These are phyloP conservation scores for Spongilla lacustris DNA, from an alignment of 37 sponge, comb jelly and placozoan genomes.

Conservation along the genomic window DNA sequence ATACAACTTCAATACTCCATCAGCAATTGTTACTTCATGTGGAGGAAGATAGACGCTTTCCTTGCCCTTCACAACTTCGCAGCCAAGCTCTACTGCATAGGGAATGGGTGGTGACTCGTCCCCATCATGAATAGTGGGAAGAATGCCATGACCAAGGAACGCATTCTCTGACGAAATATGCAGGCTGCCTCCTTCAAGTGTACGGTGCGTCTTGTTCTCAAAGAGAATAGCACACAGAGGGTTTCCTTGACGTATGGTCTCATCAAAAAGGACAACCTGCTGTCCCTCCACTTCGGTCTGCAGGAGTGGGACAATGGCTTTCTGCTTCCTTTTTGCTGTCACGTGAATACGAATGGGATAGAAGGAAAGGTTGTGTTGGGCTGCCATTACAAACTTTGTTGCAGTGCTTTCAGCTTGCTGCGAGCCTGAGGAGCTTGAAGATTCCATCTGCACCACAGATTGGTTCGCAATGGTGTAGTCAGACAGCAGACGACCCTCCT, in stretches of 20 bases:
- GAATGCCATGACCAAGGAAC: conserved; percentile 72
- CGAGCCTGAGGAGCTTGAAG: neutral
- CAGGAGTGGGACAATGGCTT: conserved; percentile 88
- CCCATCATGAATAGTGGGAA: conserved; percentile 81
- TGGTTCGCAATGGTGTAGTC: conserved; percentile 84
- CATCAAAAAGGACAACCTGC: conserved; percentile 81
- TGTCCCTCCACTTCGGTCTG: conserved; percentile 77
- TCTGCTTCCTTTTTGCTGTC: conserved; percentile 91
- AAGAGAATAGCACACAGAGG: conserved; percentile 83
- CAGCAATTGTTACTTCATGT: conserved; percentile 40
- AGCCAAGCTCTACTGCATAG: conserved; percentile 84
- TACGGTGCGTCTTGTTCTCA: conserved; percentile 91
- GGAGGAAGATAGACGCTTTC: conserved; percentile 53
- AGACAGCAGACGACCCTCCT: conserved; percentile 79
- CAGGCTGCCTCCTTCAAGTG: conserved; percentile 82
- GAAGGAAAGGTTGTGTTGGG: conserved; percentile 84
- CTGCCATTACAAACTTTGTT: conserved; percentile 76
- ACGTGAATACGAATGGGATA: conserved; percentile 79
- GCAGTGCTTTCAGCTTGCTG: neutral
- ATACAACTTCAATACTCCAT: conserved; percentile 41
- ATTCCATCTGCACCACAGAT: conserved; percentile 60
- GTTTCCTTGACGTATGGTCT: conserved; percentile 79
- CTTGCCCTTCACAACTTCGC: conserved; percentile 64
- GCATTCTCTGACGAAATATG: conserved; percentile 51
- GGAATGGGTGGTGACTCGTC: conserved; percentile 92